Percentiles rank a stretch among this genome's conserved stretches.
These are phyloP conservation scores for Miltochrista miniata DNA, from an alignment of 2,888 invertebrate genomes.

Conservation along the genomic window DNA sequence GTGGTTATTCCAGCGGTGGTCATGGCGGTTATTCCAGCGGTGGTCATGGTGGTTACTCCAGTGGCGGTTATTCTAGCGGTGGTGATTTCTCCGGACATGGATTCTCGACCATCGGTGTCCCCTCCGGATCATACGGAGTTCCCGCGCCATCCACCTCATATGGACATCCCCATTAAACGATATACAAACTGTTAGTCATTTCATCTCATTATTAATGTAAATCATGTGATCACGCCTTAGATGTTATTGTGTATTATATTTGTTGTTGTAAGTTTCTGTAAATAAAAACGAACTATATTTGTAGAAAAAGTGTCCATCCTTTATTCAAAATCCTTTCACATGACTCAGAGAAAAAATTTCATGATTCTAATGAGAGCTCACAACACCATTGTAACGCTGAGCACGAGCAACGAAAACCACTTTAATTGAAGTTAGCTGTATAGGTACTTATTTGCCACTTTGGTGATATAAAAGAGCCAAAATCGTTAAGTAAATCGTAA, in stretches of 20 bases:
- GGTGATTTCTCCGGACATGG: conserved; percentile 45
- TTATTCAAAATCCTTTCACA: conserved; percentile 39
- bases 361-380: too few relatives aligned
- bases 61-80: conserved; percentile 51
- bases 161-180: conserved; percentile 76
- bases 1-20: conserved; percentile 44
- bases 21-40: conserved; percentile 46
- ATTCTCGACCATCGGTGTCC: conserved; percentile 73
- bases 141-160: conserved; percentile 73
- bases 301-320: conserved; percentile 37
- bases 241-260: conserved; percentile 72
- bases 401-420: too few relatives aligned
- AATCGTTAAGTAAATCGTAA: conserved; percentile 39
- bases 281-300: conserved; percentile 74
- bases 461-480: too few relatives aligned
- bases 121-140: conserved; percentile 78
- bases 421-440: too few relatives aligned
- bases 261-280: conserved; percentile 81
- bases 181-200: conserved; percentile 61
- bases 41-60: conserved; percentile 47
- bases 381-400: too few relatives aligned
- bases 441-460: too few relatives aligned
- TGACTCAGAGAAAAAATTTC: conserved; percentile 8
- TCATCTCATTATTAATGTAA: conserved; percentile 73
- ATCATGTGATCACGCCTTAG: conserved; percentile 79